Percentiles rank a stretch among this genome's conserved stretches.
These are phyloP conservation scores for Blennius ocellaris DNA, from an alignment of 2,113 vertebrate genomes.

Conservation along the genomic window DNA sequence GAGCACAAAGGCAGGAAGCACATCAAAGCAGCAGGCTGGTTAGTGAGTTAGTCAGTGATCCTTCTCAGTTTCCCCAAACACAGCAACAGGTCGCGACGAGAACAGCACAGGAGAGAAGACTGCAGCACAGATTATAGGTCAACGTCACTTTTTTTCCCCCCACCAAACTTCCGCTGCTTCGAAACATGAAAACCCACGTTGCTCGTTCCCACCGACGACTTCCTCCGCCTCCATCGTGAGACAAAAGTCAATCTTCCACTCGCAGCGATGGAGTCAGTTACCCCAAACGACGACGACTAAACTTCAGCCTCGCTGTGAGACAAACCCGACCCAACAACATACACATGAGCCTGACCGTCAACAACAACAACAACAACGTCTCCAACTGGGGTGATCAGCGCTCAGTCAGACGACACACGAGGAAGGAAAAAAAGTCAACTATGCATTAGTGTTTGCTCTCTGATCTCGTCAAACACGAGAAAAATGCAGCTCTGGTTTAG, in stretches of 20 bases:
- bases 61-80: not conserved
- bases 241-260: not conserved
- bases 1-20: constrained; percentile 8
- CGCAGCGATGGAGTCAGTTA: constrained; percentile 10
- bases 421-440: not conserved
- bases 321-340: not conserved
- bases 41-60: constrained; percentile 6
- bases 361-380: not conserved
- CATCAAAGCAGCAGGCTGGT: constrained; percentile 18
- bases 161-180: constrained; percentile 27
- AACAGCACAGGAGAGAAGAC: not conserved
- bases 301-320: not conserved
- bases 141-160: not conserved
- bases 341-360: not conserved
- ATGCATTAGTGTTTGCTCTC: not conserved
- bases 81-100: not conserved
- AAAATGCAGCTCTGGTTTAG: not conserved
- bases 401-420: not conserved
- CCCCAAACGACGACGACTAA: not conserved
- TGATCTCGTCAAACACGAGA: not conserved
- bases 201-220: constrained; percentile 26
- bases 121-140: constrained; percentile 7
- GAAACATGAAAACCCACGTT: constrained; percentile 30
- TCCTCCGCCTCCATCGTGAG: constrained; percentile 27
- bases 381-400: not conserved